phyloP scores from a whole-genome alignment of 2,113 vertebrate species.

The Australoheros scitulus region DNA sequence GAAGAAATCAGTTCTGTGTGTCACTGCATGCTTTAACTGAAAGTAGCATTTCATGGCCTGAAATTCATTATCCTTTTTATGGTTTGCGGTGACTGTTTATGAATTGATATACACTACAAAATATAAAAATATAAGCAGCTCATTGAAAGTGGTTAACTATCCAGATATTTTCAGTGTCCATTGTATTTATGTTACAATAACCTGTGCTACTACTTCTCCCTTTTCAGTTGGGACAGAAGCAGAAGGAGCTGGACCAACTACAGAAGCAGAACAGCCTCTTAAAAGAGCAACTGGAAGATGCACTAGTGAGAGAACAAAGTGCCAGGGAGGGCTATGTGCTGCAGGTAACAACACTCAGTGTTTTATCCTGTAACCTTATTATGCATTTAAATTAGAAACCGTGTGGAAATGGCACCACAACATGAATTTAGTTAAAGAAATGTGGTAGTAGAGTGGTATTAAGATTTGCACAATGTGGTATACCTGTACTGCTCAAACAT shows the following conservation, averaged over 20 bases:
- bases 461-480: not conserved
- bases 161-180: not conserved
- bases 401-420: not conserved
- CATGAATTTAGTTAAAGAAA: not conserved
- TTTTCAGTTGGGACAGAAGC: conserved; percentile 89
- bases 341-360: conserved; percentile 82
- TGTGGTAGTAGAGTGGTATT: not conserved
- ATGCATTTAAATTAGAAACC: not conserved
- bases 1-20: no score
- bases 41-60: not conserved
- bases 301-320: conserved; percentile 88
- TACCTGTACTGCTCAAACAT: not conserved
- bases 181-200: not conserved
- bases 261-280: conserved; percentile 91
- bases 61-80: not conserved
- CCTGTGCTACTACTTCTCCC: not conserved
- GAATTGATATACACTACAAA: no score
- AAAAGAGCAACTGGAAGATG: conserved; percentile 92
- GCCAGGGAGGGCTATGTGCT: conserved; percentile 95
- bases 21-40: not conserved
- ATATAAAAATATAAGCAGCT: not conserved
- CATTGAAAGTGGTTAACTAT: not conserved
- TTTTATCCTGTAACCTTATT: not conserved
- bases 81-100: no score
- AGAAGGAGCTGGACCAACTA: conserved; percentile 90